These are phyloP conservation scores for Pollenia amentaria DNA, from an alignment of 2,888 invertebrate species.

Conservation along the genomic window DNA sequence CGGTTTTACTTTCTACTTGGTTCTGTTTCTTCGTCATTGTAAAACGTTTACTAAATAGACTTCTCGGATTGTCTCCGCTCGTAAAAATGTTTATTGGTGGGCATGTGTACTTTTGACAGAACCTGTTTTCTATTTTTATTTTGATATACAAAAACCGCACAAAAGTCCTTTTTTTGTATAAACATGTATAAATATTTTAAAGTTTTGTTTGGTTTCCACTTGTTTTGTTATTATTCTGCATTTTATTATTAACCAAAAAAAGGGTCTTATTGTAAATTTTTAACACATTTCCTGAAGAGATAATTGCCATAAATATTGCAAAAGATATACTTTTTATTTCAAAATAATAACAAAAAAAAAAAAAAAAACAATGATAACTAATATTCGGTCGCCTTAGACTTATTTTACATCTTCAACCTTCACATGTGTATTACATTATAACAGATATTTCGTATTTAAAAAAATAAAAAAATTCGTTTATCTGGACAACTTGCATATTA, in stretches of 20 bases:
- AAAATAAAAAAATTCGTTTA: neutral
- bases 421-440: neutral
- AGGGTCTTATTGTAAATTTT: constrained; percentile 29
- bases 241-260: neutral
- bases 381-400: no score
- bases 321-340: neutral
- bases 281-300: constrained; percentile 11
- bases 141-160: neutral
- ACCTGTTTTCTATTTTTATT: neutral
- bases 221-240: neutral
- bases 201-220: constrained; percentile 1
- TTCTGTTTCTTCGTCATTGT: no score
- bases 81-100: neutral
- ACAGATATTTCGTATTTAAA: neutral
- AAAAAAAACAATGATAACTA: no score
- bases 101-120: neutral
- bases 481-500: neutral
- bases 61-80: neutral
- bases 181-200: neutral
- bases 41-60: neutral
- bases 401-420: no score
- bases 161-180: constrained; percentile 8
- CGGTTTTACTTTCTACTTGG: no score
- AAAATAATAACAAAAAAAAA: no score
- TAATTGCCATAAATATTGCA: constrained; percentile 39